These are phyloP conservation scores for Amblyornis subalaris DNA, from an alignment of 2,113 vertebrate genomes.

Conservation along the genomic window DNA sequence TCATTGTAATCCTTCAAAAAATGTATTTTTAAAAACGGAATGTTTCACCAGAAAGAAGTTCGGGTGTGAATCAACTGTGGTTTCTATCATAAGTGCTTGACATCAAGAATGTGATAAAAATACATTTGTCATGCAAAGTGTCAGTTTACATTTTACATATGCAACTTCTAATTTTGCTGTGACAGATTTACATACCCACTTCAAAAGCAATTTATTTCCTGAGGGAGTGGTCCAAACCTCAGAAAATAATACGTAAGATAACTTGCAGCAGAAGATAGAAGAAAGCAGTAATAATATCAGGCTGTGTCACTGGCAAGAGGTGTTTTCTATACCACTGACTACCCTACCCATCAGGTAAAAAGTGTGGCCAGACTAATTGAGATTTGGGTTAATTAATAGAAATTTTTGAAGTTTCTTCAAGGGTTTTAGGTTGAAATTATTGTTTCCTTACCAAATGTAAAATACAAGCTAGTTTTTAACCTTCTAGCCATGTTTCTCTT, in stretches of 20 bases:
- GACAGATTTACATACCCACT: not conserved
- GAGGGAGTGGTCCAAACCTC: not conserved
- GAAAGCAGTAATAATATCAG: not conserved
- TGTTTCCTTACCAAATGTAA: not conserved
- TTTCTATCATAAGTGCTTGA: conserved; percentile 12
- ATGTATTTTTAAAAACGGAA: not conserved
- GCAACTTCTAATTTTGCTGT: conserved; percentile 17
- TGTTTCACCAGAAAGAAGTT: not conserved
- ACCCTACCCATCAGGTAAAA: not conserved
- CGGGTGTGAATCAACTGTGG: not conserved
- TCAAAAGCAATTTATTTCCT: not conserved
- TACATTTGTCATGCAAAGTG: not conserved
- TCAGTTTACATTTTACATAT: not conserved
- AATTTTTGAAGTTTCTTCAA: not conserved
- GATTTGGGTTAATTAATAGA: not conserved
- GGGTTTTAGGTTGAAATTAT: not conserved
- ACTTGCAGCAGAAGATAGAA: not conserved
- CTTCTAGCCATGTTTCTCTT: not conserved
- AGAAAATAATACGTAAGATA: not conserved
- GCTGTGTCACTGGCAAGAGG: not conserved
- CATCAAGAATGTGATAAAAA: conserved; percentile 10
- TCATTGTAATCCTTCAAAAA: not conserved
- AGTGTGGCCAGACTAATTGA: accelerated
- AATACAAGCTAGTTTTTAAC: not conserved
- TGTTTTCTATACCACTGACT: not conserved